Evolutionary conservation across 2,888 invertebrate genomes (phyloP).

Genomic region (Herminia tarsipennalis): DNA sequence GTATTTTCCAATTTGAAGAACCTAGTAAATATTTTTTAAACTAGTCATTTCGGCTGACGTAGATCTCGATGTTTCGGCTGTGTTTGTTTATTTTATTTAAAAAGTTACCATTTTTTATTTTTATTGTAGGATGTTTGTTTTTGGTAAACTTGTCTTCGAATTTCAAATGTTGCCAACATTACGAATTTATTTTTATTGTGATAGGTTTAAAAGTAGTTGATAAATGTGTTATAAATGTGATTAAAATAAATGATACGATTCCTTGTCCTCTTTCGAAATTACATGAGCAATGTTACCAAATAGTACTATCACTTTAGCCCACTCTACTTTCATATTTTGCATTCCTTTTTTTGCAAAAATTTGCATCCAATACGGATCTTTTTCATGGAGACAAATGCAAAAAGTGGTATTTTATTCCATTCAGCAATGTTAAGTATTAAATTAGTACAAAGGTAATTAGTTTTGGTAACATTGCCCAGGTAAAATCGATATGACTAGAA

Average conservation of each 20-base stretch:
- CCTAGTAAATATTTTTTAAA: slow-evolving; percentile 36
- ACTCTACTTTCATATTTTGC: too few species aligned
- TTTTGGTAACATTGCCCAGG: neutral
- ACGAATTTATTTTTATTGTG: slow-evolving; percentile 57
- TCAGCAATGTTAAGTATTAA: too few species aligned
- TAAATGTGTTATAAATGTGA: slow-evolving; percentile 61
- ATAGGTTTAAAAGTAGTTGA: slow-evolving; percentile 42
- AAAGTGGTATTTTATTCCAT: too few species aligned
- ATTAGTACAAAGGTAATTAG: too few species aligned
- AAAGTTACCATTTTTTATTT: slow-evolving; percentile 31
- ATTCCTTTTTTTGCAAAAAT: too few species aligned
- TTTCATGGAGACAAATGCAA: too few species aligned
- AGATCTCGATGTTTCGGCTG: slow-evolving; percentile 79
- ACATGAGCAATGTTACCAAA: neutral
- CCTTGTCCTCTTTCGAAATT: slow-evolving; percentile 6
- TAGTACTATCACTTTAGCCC: too few species aligned
- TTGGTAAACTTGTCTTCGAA: slow-evolving; percentile 30
- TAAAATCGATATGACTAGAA: slow-evolving; percentile 7
- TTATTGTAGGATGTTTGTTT: slow-evolving; percentile 3
- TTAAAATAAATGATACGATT: slow-evolving; percentile 30
- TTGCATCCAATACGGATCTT: too few species aligned
- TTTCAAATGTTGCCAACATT: slow-evolving; percentile 44
- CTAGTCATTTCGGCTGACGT: slow-evolving; percentile 59
- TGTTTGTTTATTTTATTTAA: slow-evolving; percentile 60
- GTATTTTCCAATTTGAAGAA: slow-evolving; percentile 22